These are phyloP conservation scores for Hermaeophaga mercurialis DNA, from an alignment of 2,888 invertebrate species.

Conservation along the genomic window DNA sequence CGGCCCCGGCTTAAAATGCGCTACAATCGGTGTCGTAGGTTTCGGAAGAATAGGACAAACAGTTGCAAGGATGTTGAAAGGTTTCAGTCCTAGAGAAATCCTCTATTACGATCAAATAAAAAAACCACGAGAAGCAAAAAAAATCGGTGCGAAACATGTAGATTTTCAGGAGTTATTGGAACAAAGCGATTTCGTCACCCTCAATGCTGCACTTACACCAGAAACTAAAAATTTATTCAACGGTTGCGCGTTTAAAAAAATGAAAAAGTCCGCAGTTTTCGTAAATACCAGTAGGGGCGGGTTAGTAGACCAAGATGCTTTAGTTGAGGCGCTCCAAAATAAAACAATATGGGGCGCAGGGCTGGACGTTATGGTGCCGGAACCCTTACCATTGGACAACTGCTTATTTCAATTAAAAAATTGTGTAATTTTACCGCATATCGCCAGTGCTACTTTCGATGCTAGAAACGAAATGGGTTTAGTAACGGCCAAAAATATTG, in stretches of 20 bases:
- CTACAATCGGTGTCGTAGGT: constrained; percentile 85
- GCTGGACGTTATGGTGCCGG: constrained; percentile 89
- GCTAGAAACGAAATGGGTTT: constrained; percentile 83
- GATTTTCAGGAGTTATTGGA: constrained; percentile 72
- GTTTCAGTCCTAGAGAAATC: constrained; percentile 75
- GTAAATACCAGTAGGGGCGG: constrained; percentile 88
- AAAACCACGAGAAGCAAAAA: constrained; percentile 64
- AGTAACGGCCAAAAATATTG: constrained; percentile 82
- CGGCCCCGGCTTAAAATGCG: constrained; percentile 78
- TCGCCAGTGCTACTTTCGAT: constrained; percentile 87
- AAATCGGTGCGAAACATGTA: constrained; percentile 71
- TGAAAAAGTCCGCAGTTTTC: constrained; percentile 86
- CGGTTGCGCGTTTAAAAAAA: constrained; percentile 75
- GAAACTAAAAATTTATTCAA: constrained; percentile 84
- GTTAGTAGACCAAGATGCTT: constrained; percentile 78
- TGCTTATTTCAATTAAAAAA: constrained; percentile 78
- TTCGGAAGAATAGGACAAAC: constrained; percentile 84
- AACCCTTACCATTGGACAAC: constrained; percentile 82
- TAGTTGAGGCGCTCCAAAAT: constrained; percentile 74
- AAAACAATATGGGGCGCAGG: constrained; percentile 82
- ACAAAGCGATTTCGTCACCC: constrained; percentile 86
- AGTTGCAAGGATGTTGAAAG: constrained; percentile 75
- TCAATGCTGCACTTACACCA: constrained; percentile 76
- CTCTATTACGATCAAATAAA: constrained; percentile 75
- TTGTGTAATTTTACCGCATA: constrained; percentile 83